Evolutionary conservation across 2,888 invertebrate genomes (phyloP).

Genomic region (Tridacna gigas): DNA sequence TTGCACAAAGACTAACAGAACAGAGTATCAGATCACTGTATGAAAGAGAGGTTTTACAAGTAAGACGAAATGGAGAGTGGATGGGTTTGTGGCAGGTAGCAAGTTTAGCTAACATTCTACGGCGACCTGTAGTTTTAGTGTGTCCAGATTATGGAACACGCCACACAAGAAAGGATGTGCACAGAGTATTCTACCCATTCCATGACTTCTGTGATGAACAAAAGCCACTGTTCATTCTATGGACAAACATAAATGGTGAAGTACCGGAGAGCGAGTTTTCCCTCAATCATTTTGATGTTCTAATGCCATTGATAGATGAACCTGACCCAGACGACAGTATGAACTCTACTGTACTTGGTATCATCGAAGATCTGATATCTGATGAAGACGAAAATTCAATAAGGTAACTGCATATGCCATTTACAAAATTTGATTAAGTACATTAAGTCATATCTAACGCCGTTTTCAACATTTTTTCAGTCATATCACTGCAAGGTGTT

Average conservation of each 20-base stretch:
- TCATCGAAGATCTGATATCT: slow-evolving; percentile 10
- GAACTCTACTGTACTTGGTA: slow-evolving; percentile 12
- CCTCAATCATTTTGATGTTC: slow-evolving; percentile 4
- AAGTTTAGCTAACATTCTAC: slow-evolving; percentile 18
- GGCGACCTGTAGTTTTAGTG: slow-evolving; percentile 2
- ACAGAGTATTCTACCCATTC: slow-evolving; percentile 1
- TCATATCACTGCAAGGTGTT: no score
- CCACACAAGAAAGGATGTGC: slow-evolving; percentile 4
- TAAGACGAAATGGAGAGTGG: slow-evolving; percentile 1
- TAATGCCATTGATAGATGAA: slow-evolving; percentile 5
- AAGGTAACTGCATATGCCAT: not conserved
- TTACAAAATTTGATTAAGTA: no score
- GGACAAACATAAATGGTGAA: slow-evolving; percentile 1
- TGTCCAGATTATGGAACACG: slow-evolving; percentile 5
- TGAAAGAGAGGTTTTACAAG: not conserved
- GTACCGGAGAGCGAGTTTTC: not conserved
- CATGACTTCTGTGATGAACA: not conserved
- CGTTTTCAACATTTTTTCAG: no score
- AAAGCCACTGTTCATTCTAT: not conserved
- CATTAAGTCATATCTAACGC: no score
- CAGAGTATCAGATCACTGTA: not conserved
- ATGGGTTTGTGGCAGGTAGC: slow-evolving; percentile 24
- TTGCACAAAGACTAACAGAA: not conserved
- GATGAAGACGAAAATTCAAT: not conserved
- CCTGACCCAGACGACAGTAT: slow-evolving; percentile 7